phyloP scores from a whole-genome alignment of 2,888 invertebrate genomes.

The Anthoptus insignis region DNA sequence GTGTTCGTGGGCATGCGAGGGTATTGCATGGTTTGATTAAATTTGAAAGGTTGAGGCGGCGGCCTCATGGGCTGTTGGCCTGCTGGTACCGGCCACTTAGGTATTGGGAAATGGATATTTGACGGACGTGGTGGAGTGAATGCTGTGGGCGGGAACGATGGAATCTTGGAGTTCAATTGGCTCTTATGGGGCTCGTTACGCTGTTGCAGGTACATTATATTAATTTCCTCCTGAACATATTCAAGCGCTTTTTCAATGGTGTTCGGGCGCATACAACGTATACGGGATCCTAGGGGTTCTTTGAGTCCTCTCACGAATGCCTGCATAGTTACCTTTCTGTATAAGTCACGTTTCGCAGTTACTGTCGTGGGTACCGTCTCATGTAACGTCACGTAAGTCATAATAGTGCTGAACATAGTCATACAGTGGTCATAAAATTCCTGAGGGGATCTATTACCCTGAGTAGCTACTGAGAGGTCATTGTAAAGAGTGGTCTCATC shows the following conservation, averaged over 20 bases:
- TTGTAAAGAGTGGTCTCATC: constrained; percentile 45
- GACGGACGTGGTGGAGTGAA: background rate
- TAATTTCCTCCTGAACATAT: constrained; percentile 25
- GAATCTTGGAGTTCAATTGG: background rate
- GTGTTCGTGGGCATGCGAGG: constrained; percentile 2
- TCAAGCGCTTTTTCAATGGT: constrained; percentile 5
- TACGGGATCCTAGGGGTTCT: constrained; percentile 40
- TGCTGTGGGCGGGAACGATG: background rate
- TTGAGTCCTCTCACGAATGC: constrained; percentile 37
- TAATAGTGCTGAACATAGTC: constrained; percentile 49
- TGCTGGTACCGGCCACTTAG: background rate
- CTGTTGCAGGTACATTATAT: background rate
- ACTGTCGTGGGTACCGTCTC: constrained; percentile 43
- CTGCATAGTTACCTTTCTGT: constrained; percentile 31
- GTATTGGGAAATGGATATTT: background rate
- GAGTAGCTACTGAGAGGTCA: constrained; percentile 26
- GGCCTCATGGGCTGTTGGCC: constrained; percentile 39
- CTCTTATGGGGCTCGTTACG: background rate
- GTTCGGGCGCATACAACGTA: background rate
- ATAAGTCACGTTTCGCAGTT: constrained; percentile 38
- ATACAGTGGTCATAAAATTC: constrained; percentile 50
- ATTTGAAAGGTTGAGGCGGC: constrained; percentile 6
- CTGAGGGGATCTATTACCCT: constrained; percentile 45
- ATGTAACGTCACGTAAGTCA: constrained; percentile 48
- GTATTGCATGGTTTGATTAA: background rate